A percentile compares a stretch with the other conserved stretches of the same genome.
Conservation (phyloP, 2,888 invertebrate genomes). For the Sminthurides aquaticus region DNA sequence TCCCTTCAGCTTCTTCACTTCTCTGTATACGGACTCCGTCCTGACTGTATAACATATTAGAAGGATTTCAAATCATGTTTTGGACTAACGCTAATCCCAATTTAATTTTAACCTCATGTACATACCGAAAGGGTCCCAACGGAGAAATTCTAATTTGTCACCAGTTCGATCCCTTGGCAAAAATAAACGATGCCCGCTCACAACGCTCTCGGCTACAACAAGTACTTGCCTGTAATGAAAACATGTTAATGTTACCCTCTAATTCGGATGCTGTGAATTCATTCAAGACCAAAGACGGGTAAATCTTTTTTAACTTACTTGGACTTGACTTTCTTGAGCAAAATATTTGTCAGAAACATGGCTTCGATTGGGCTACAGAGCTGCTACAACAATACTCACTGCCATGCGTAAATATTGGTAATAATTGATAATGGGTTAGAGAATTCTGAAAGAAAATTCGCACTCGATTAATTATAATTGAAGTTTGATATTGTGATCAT, state of each 20-base stretch:
- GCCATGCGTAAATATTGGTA: no score
- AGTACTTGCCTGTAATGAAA: constrained; percentile 58
- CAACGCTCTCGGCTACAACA: constrained; percentile 70
- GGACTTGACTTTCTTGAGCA: constrained; percentile 66
- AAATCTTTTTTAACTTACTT: constrained; percentile 68
- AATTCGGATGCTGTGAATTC: no score
- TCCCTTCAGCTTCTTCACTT: constrained; percentile 69
- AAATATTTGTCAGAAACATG: constrained; percentile 64
- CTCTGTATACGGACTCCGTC: constrained; percentile 58
- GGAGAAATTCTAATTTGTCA: constrained; percentile 68
- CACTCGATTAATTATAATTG: no score
- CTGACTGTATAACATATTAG: constrained; percentile 68
- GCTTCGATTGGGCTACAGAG: no score
- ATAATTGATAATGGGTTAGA: no score
- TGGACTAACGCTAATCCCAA: constrained; percentile 9
- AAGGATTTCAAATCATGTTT: neutral
- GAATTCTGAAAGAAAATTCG: no score
- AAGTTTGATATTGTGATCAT: no score
- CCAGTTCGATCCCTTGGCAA: constrained; percentile 62
- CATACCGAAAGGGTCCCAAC: constrained; percentile 74
- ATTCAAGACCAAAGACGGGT: no score
- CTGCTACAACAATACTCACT: no score
- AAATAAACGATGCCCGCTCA: constrained; percentile 65
- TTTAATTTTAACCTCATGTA: no score
- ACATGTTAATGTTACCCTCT: neutral